Evolutionary conservation across 2,113 vertebrate genomes (phyloP), one percentile per base, ranked within the genome.

Genomic region (Paramisgurnus dabryanus): DNA sequence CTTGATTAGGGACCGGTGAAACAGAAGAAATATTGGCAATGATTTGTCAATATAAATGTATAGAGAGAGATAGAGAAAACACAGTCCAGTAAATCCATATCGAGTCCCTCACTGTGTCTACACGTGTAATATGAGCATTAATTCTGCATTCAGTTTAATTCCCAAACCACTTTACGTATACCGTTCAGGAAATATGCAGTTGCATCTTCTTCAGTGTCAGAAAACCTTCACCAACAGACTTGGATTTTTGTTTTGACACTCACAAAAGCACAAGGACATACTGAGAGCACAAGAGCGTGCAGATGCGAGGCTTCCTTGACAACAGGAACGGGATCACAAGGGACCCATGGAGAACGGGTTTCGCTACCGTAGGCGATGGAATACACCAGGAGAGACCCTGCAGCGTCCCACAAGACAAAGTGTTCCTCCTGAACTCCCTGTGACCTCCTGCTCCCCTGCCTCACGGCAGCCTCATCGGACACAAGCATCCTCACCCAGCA

Each of bases 351-450:
- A 77, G 75, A 77, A 77, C 47, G 10, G 63, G 75, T 77, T 67
- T 4, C 27, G 13, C 60, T 2, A 11, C 0, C n/a, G 40, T 45
- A 60, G 10, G 39, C 0, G 47, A 40, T 41, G 17, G 53, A 57
- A 40, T 34, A 64, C 69, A 66, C 50, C 1, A 55, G 60, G 61
- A 73, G 65, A 79, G 22, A 18, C 69, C 45, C 61, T 45, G 49
- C 12, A 34, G 41, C 7, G 17, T 80, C 69, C 64, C 71, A 76
- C 22, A 43, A 41, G 66, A 64, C 60, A 45, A 41, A 80, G 45
- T 76, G 80, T 61, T 80, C 45, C 64, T 49, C 68, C 71, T 80
- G 79, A 86, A 83, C 85, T 81, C 65, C 55, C 6, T 13, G 13
- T 86, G 76, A 86, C 85, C 85, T 82, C 49, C n/a, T 2, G 12